Evolutionary conservation across 37 sponge, comb jelly and placozoan genomes (phyloP).

Genomic region (Crambe crambe): DNA sequence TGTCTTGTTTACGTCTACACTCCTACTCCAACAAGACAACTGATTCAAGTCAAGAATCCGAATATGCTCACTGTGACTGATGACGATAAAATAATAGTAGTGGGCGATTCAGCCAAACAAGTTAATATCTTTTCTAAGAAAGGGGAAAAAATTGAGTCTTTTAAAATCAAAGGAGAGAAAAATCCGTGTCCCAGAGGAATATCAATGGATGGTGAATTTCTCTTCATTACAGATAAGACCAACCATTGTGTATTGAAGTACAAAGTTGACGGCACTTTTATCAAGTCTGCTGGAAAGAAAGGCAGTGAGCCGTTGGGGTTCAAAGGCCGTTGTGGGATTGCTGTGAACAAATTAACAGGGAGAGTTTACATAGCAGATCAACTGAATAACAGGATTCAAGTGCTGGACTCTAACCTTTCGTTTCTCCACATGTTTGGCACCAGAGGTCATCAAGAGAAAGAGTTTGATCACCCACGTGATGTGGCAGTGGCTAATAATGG

Average conservation of each 20-base stretch:
- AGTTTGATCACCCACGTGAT: background rate
- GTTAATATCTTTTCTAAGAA: background rate
- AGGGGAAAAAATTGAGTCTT: background rate
- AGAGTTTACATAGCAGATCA: constrained; percentile 48
- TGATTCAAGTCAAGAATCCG: background rate
- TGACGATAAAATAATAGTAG: background rate
- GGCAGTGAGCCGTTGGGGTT: constrained; percentile 35
- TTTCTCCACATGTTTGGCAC: constrained; percentile 22
- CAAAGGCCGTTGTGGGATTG: constrained; percentile 36
- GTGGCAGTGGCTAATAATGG: background rate
- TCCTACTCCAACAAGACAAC: background rate
- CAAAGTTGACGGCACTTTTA: constrained; percentile 52
- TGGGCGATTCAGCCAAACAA: background rate
- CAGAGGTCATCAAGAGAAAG: too few relatives aligned
- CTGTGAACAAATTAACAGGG: constrained; percentile 10
- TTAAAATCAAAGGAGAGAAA: background rate
- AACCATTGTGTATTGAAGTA: constrained; percentile 45
- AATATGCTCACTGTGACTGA: background rate
- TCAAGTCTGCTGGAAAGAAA: constrained; percentile 25
- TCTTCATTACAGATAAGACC: constrained; percentile 16
- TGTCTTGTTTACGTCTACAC: background rate
- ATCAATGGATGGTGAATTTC: constrained; percentile 6
- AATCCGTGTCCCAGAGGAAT: constrained; percentile 18
- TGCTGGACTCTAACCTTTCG: constrained; percentile 46
- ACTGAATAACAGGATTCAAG: constrained; percentile 58